A percentile compares a stretch with the other conserved stretches of the same genome.
Evolutionary conservation across 2,797 vertebrate species (phyloP).

Genomic region (Ceryle rudis): DNA sequence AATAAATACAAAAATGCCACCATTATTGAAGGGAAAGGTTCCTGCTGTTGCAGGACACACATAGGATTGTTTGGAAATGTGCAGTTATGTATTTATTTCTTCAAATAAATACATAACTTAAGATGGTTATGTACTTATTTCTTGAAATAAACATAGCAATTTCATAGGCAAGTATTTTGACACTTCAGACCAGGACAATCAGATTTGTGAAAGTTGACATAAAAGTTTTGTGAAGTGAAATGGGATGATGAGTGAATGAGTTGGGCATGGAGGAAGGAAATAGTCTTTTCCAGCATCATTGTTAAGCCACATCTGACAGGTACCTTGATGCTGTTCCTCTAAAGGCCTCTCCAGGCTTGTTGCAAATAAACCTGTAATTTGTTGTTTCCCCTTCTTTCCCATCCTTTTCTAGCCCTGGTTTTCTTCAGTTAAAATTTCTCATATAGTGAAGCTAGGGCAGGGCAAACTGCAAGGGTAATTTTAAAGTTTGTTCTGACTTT

Average conservation of each 20-base stretch:
- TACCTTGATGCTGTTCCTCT: neutral
- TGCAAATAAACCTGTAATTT: neutral
- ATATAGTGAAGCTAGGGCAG: neutral
- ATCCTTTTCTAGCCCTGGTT: neutral
- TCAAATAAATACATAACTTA: too few relatives aligned
- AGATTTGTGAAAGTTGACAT: neutral
- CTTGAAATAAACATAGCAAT: neutral
- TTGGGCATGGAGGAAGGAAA: neutral
- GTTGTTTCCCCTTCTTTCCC: neutral
- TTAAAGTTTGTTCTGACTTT: constrained; percentile 9
- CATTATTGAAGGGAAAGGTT: neutral
- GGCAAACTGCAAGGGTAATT: constrained; percentile 11
- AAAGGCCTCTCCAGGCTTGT: neutral
- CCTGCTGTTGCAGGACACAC: neutral
- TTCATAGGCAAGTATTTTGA: neutral
- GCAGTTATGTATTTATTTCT: too few relatives aligned
- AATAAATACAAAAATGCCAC: neutral
- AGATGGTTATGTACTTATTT: neutral
- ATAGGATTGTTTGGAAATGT: neutral
- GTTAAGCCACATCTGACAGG: neutral
- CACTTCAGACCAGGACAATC: neutral
- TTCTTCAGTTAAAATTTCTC: neutral
- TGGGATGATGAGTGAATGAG: neutral
- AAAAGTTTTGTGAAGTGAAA: neutral
- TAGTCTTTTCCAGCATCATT: neutral